phyloP scores from a whole-genome alignment of 2,888 invertebrate species.

The Terebella lapidaria region DNA sequence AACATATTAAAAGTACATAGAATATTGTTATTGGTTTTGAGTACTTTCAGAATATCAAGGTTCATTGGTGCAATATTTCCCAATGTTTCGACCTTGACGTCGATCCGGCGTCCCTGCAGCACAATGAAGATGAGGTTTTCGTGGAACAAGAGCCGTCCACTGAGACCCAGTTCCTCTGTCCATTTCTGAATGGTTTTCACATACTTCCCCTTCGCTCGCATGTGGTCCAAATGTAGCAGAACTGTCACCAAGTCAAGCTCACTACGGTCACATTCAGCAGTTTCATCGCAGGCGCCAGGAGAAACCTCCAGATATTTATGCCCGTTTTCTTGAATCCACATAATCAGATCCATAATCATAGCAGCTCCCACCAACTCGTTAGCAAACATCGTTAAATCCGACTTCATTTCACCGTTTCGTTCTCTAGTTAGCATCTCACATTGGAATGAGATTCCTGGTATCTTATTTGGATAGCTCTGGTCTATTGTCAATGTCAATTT shows the following conservation, averaged over 20 bases:
- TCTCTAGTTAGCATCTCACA: not conserved
- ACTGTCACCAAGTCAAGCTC: constrained; percentile 20
- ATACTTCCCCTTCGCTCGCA: constrained; percentile 36
- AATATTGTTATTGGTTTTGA: no score
- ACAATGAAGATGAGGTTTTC: constrained; percentile 34
- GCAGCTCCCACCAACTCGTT: constrained; percentile 22
- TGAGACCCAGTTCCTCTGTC: constrained; percentile 30
- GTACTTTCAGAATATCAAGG: no score
- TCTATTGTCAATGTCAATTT: not conserved
- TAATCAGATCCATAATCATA: constrained; percentile 27
- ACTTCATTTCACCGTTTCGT: constrained; percentile 10
- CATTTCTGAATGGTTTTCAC: constrained; percentile 36
- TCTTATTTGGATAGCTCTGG: not conserved
- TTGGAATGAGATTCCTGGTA: not conserved
- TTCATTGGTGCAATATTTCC: no score
- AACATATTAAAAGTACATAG: no score
- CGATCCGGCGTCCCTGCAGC: constrained; percentile 28
- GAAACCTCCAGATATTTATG: not conserved
- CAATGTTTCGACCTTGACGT: constrained; percentile 37
- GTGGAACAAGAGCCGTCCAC: constrained; percentile 33
- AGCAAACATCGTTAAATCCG: constrained; percentile 11
- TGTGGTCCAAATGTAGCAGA: constrained; percentile 39
- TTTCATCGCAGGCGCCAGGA: not conserved
- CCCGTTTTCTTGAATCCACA: constrained; percentile 22
- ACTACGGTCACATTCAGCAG: not conserved